These are phyloP conservation scores for Etheostoma nigrum DNA, from an alignment of 2,797 vertebrate species.

Conservation along the genomic window DNA sequence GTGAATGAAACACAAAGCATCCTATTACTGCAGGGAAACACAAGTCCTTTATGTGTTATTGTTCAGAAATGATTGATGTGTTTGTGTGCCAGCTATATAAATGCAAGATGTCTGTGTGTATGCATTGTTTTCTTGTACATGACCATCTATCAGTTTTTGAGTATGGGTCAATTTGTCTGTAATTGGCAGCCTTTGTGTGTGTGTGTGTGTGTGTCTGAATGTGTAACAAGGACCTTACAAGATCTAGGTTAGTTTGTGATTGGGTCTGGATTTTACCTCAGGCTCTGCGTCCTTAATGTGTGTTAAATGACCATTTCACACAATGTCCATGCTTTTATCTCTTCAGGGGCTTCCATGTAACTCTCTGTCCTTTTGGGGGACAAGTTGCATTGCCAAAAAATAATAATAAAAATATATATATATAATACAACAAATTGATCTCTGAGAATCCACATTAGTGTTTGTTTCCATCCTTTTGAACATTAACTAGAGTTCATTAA, in stretches of 20 bases:
- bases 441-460: no score
- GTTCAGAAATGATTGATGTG: slow-evolving; percentile 17
- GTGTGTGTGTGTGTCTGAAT: slow-evolving; percentile 33
- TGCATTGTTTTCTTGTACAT: neutral
- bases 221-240: slow-evolving; percentile 24
- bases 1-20: slow-evolving; percentile 39
- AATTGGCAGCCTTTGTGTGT: slow-evolving; percentile 12
- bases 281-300: neutral
- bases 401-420: no score
- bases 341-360: no score
- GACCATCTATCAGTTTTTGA: neutral
- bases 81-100: neutral
- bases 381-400: neutral
- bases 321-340: neutral
- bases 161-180: slow-evolving; percentile 20
- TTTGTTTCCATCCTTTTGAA: neutral
- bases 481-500: no score
- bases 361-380: neutral
- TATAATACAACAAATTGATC: no score
- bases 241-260: slow-evolving; percentile 15
- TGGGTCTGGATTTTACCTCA: slow-evolving; percentile 4
- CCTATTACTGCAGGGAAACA: slow-evolving; percentile 36
- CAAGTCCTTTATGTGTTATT: slow-evolving; percentile 29
- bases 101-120: neutral
- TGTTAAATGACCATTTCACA: slow-evolving; percentile 9